Evolutionary conservation across 2,888 invertebrate genomes (phyloP).

Genomic region (Trichacis sp.): DNA sequence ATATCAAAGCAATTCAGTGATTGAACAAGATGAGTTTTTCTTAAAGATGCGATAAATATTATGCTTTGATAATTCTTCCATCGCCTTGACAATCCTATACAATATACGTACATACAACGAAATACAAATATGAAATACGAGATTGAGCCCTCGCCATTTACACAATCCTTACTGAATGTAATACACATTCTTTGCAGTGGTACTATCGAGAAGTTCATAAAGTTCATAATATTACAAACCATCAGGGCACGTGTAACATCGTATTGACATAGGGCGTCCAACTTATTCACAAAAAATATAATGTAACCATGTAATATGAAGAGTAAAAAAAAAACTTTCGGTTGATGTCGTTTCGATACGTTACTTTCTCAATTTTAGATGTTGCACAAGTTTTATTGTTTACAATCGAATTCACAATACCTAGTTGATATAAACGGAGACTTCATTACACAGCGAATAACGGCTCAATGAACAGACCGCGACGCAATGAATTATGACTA

Average conservation of each 20-base stretch:
- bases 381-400: too few relatives aligned
- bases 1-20: neutral
- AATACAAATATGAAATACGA: constrained; percentile 13
- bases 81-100: neutral
- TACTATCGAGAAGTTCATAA: neutral
- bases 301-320: too few relatives aligned
- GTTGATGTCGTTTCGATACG: too few relatives aligned
- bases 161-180: constrained; percentile 8
- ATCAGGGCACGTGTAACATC: too few relatives aligned
- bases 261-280: constrained; percentile 4
- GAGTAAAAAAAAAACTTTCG: too few relatives aligned
- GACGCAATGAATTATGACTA: too few relatives aligned
- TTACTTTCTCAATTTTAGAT: too few relatives aligned
- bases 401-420: too few relatives aligned
- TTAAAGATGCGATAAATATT: neutral
- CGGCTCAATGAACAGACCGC: too few relatives aligned
- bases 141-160: constrained; percentile 15
- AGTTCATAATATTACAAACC: neutral
- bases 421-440: too few relatives aligned
- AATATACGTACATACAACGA: neutral
- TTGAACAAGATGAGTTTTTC: neutral
- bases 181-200: neutral
- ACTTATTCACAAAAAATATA: constrained; percentile 15
- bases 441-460: too few relatives aligned
- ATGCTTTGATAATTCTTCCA: neutral